A percentile compares a stretch with the other conserved stretches of the same genome.
Conservation (phyloP, 2,113 vertebrate species). For the Oxyruncus cristatus region DNA sequence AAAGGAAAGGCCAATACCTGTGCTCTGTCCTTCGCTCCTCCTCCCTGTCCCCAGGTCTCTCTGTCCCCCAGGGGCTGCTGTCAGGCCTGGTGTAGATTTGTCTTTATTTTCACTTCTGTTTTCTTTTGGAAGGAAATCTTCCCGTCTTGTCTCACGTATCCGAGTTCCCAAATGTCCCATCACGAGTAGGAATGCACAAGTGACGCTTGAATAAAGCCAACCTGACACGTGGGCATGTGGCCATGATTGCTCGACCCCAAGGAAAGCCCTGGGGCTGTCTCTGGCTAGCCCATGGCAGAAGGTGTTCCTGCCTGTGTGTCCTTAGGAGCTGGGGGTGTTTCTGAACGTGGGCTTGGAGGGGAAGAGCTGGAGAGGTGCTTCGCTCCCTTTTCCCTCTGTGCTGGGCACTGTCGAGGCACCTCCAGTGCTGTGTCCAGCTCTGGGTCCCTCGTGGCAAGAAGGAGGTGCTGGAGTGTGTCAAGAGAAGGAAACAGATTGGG, state of each 20-base stretch:
- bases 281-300: not conserved
- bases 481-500: not conserved
- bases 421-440: not conserved
- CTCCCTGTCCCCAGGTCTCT: not conserved
- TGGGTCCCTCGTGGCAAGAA: not conserved
- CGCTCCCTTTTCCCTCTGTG: not conserved
- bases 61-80: not conserved
- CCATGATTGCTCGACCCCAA: not conserved
- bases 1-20: not conserved
- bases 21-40: not conserved
- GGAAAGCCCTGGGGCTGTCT: not conserved
- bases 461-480: not conserved
- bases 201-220: slow-evolving; percentile 58
- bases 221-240: not conserved
- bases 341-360: not conserved
- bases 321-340: not conserved
- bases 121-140: not conserved
- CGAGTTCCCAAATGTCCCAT: not conserved
- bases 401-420: not conserved
- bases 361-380: not conserved
- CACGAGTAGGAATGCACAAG: slow-evolving; percentile 8
- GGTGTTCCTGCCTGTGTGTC: not conserved
- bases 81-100: not conserved
- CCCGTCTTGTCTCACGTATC: not conserved
- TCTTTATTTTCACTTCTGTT: not conserved